Conservation (phyloP, 2,888 invertebrate species). For the Drosophila percnosoma region DNA sequence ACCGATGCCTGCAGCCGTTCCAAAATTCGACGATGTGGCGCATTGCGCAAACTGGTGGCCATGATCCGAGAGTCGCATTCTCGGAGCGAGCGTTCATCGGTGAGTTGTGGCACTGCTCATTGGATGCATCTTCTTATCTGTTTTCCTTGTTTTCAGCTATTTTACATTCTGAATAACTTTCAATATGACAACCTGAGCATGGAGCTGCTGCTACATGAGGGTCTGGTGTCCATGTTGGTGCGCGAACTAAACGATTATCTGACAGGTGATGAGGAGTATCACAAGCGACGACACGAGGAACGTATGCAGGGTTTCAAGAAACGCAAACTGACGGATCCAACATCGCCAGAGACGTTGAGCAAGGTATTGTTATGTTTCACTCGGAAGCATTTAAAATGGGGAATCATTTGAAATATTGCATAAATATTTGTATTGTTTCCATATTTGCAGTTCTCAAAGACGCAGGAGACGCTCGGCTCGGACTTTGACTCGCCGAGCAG, state of each 20-base stretch:
- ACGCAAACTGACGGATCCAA: constrained; percentile 76
- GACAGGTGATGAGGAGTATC: constrained; percentile 82
- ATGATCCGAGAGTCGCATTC: constrained; percentile 81
- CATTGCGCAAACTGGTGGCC: constrained; percentile 81
- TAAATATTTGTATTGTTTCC: background rate
- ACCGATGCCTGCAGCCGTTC: constrained; percentile 84
- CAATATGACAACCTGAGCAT: constrained; percentile 85
- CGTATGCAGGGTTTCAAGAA: constrained; percentile 78
- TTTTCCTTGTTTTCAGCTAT: constrained; percentile 56
- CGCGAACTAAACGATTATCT: constrained; percentile 84
- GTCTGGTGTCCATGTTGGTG: constrained; percentile 86
- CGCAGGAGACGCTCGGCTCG: constrained; percentile 67
- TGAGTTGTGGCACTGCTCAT: constrained; percentile 33
- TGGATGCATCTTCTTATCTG: background rate
- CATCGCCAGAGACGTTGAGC: constrained; percentile 61
- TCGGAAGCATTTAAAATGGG: background rate
- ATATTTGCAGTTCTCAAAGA: constrained; percentile 70
- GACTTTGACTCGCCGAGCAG: constrained; percentile 84
- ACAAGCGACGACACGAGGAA: constrained; percentile 82
- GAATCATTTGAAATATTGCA: background rate
- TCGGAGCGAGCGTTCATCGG: constrained; percentile 81
- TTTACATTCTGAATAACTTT: constrained; percentile 85
- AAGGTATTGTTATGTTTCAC: constrained; percentile 61
- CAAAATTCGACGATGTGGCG: constrained; percentile 84
- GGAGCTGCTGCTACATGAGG: constrained; percentile 86